Conservation (phyloP, 92 coral and sea anemone species). For the Porites cylindrica region DNA sequence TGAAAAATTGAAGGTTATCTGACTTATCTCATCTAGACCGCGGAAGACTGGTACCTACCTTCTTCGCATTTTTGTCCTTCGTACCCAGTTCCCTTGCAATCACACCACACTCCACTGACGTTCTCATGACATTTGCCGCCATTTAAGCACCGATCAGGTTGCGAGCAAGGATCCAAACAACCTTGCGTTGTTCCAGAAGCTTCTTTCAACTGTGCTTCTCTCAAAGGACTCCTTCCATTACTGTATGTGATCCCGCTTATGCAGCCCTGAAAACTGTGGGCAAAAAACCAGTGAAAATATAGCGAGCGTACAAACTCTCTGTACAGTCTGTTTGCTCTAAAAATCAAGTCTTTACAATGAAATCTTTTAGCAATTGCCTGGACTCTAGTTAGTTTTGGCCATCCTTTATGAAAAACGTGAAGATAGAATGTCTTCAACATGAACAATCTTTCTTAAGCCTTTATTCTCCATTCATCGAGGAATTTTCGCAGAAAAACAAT, state of each 20-base stretch:
- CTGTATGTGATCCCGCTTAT: constrained; percentile 61
- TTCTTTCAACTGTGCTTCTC: constrained; percentile 49
- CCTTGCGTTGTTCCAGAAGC: constrained; percentile 58
- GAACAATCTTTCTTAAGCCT: no score
- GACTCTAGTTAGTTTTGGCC: no score
- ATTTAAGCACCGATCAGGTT: constrained; percentile 68
- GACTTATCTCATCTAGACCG: not conserved
- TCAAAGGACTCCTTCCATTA: constrained; percentile 12
- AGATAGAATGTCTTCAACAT: no score
- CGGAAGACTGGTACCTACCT: constrained; percentile 61
- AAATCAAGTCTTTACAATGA: not conserved
- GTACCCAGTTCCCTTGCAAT: constrained; percentile 87
- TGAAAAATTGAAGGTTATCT: not conserved
- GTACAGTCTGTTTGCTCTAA: not conserved
- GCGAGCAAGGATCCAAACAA: constrained; percentile 72
- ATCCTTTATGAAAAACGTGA: no score
- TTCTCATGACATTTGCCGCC: constrained; percentile 70
- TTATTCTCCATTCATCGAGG: constrained; percentile 6
- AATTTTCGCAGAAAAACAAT: constrained; percentile 24
- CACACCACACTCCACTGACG: constrained; percentile 72
- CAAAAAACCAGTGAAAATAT: not conserved
- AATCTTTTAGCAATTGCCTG: no score
- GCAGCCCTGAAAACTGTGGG: constrained; percentile 73
- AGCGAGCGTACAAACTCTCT: not conserved
- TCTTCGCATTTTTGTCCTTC: constrained; percentile 75